Conservation (phyloP, 2,888 invertebrate species). For the Spodoptera picta region DNA sequence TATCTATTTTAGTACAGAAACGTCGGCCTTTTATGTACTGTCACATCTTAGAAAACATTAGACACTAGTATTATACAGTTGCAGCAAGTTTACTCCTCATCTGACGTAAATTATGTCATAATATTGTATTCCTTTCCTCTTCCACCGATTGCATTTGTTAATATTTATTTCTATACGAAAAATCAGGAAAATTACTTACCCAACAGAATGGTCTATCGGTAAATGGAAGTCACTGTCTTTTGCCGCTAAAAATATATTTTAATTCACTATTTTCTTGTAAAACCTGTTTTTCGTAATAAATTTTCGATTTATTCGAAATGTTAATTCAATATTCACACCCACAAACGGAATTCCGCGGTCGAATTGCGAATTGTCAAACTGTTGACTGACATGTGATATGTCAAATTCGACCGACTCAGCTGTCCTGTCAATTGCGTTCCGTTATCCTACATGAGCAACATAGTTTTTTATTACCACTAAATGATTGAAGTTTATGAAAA, state of each 20-base stretch:
- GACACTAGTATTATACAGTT: conserved; percentile 20
- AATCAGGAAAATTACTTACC: conserved; percentile 68
- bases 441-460: conserved; percentile 17
- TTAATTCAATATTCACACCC: conserved; percentile 67
- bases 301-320: conserved; percentile 44
- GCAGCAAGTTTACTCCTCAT: conserved; percentile 30
- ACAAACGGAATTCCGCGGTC: conserved; percentile 74
- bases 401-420: conserved; percentile 62
- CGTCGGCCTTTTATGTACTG: conserved; percentile 53
- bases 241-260: conserved; percentile 44
- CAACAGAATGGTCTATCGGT: conserved; percentile 58
- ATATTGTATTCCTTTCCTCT: conserved; percentile 65
- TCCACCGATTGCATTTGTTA: conserved; percentile 32
- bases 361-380: conserved; percentile 61
- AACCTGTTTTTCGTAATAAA: conserved; percentile 34
- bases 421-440: conserved; percentile 41
- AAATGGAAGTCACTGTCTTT: conserved; percentile 56
- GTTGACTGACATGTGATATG: conserved; percentile 44
- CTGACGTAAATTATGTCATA: conserved; percentile 54
- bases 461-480: neutral
- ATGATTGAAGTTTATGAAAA: neutral
- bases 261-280: conserved; percentile 54
- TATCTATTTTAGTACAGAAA: conserved; percentile 67
- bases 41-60: conserved; percentile 41
- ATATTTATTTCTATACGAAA: conserved; percentile 39